phyloP scores from a whole-genome alignment of 1,140 invertebrate species.

The Dendroctonus valens region DNA sequence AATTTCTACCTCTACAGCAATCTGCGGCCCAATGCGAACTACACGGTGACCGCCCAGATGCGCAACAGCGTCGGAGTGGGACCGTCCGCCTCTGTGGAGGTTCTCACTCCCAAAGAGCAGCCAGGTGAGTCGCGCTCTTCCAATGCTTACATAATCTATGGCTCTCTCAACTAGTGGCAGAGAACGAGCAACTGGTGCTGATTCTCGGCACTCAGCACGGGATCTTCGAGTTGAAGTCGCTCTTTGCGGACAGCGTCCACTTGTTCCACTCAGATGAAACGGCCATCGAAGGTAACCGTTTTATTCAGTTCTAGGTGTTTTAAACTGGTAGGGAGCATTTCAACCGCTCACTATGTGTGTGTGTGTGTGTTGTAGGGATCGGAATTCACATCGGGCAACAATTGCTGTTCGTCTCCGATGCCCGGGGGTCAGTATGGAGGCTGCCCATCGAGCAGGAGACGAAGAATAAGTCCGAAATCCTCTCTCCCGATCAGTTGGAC shows the following conservation, averaged over 20 bases:
- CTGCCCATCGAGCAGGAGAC: constrained; percentile 50
- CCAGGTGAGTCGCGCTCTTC: constrained; percentile 55
- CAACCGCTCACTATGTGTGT: constrained; percentile 2
- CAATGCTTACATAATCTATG: background rate
- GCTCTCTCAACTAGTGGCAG: constrained; percentile 49
- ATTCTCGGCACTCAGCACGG: constrained; percentile 68
- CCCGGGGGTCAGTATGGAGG: constrained; percentile 61
- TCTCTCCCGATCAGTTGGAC: constrained; percentile 58
- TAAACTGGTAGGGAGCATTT: background rate
- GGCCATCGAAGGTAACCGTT: constrained; percentile 47
- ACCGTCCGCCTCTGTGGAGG: constrained; percentile 60
- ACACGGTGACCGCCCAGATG: constrained; percentile 75
- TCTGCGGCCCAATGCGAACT: constrained; percentile 70
- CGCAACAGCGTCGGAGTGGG: constrained; percentile 79
- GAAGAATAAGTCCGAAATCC: constrained; percentile 52
- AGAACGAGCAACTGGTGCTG: constrained; percentile 64
- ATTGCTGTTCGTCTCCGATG: constrained; percentile 73
- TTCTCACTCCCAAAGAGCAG: constrained; percentile 65
- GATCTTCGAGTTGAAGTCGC: constrained; percentile 68
- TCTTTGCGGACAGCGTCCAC: constrained; percentile 62
- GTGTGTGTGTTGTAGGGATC: constrained; percentile 61
- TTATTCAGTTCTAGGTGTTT: background rate
- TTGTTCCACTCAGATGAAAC: constrained; percentile 52
- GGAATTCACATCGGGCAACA: constrained; percentile 70
- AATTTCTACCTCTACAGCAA: constrained; percentile 77